These are phyloP conservation scores for Rallus limicola DNA, from an alignment of 2,113 vertebrate genomes.

Conservation along the genomic window DNA sequence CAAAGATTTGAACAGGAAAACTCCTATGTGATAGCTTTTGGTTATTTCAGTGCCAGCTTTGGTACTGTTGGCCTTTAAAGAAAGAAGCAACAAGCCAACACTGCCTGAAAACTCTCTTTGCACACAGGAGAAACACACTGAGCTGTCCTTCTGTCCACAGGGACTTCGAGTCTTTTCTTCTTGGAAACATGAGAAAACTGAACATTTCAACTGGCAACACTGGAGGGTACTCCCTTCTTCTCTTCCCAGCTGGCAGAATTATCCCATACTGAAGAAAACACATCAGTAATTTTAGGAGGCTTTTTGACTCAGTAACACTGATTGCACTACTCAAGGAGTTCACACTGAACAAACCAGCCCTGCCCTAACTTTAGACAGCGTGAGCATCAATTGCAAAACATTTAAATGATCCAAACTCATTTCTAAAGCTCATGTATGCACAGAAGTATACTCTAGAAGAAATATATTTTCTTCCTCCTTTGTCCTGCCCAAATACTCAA, in stretches of 20 bases:
- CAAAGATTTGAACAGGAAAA: background rate
- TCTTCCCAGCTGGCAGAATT: background rate
- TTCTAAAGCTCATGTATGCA: background rate
- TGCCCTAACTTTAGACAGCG: background rate
- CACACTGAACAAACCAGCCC: background rate
- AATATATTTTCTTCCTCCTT: background rate
- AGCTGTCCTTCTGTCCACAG: background rate
- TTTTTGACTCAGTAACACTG: background rate
- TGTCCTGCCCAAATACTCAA: background rate
- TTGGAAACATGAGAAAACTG: background rate
- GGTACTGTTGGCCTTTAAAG: background rate
- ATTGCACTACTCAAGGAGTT: background rate
- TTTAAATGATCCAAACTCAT: background rate
- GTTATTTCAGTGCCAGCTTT: background rate
- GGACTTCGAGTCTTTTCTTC: background rate
- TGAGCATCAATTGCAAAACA: background rate
- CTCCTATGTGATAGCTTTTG: background rate
- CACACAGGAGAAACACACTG: background rate
- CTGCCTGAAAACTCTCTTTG: background rate
- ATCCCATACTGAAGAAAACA: background rate
- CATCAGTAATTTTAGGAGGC: background rate
- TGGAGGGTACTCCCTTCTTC: background rate
- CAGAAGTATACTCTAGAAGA: background rate
- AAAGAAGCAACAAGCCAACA: background rate
- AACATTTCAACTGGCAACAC: background rate